Conservation (phyloP, 1,140 invertebrate genomes). For the Drosophila dunni region DNA sequence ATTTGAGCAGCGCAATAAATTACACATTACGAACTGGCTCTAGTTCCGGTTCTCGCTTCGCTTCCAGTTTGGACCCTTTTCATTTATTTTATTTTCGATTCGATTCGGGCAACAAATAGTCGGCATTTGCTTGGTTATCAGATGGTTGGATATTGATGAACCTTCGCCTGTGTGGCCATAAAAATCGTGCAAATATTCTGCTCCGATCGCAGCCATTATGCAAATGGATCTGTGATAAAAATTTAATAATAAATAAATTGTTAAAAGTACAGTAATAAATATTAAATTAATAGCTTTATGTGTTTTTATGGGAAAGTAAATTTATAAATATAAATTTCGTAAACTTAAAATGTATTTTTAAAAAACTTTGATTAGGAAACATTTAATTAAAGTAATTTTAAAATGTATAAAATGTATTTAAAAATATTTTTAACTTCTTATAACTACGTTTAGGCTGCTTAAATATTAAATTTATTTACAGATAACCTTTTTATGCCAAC, state of each 20-base stretch:
- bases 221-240: background rate
- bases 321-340: too few species aligned
- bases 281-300: too few species aligned
- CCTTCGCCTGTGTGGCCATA: constrained; percentile 8
- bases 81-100: constrained; percentile 1
- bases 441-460: background rate
- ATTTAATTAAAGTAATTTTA: too few species aligned
- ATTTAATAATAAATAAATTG: too few species aligned
- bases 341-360: too few species aligned
- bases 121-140: constrained; percentile 7
- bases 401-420: too few species aligned
- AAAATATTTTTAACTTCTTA: too few species aligned
- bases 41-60: constrained; percentile 4
- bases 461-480: background rate
- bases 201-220: constrained; percentile 5
- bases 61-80: constrained; percentile 20
- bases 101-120: constrained; percentile 3
- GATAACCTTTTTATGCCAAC: constrained; percentile 10
- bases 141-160: constrained; percentile 9
- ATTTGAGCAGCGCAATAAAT: constrained; percentile 78
- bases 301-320: too few species aligned
- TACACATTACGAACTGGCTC: constrained; percentile 66
- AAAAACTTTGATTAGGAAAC: too few species aligned
- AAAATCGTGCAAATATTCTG: background rate
- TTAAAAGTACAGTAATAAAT: too few species aligned